Percentiles rank a stretch among this genome's conserved stretches.
These are phyloP conservation scores for Leucania comma DNA, from an alignment of 2,888 invertebrate species.

Conservation along the genomic window DNA sequence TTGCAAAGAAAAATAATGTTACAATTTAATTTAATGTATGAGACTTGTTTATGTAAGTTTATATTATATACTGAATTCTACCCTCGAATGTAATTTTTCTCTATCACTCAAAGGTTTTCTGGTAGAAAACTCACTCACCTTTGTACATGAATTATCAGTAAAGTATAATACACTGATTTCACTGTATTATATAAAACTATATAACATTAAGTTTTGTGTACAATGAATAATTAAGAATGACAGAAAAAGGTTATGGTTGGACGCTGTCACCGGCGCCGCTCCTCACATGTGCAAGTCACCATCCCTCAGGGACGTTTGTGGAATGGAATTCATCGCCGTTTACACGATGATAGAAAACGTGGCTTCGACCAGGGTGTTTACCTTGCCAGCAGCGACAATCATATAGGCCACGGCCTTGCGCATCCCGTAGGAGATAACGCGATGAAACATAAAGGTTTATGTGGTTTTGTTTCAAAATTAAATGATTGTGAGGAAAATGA, in stretches of 20 bases:
- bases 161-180: too few species aligned
- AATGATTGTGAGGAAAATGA: background rate
- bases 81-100: too few species aligned
- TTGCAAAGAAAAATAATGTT: too few species aligned
- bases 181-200: too few species aligned
- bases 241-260: background rate
- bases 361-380: conserved; percentile 19
- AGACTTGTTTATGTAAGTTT: too few species aligned
- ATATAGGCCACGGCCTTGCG: background rate
- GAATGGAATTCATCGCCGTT: conserved; percentile 47
- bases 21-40: too few species aligned
- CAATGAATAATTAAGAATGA: too few species aligned
- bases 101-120: too few species aligned
- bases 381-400: background rate
- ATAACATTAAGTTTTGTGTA: too few species aligned
- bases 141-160: too few species aligned
- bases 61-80: too few species aligned
- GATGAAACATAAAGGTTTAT: background rate
- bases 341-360: conserved; percentile 52
- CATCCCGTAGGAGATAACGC: background rate
- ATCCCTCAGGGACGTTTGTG: conserved; percentile 28
- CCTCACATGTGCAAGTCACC: conserved; percentile 30
- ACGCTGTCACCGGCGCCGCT: conserved; percentile 23
- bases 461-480: background rate
- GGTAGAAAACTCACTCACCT: too few species aligned